Base-by-base conservation (phyloP, 1,140 invertebrate species). In the Drosophila orosa region DNA sequence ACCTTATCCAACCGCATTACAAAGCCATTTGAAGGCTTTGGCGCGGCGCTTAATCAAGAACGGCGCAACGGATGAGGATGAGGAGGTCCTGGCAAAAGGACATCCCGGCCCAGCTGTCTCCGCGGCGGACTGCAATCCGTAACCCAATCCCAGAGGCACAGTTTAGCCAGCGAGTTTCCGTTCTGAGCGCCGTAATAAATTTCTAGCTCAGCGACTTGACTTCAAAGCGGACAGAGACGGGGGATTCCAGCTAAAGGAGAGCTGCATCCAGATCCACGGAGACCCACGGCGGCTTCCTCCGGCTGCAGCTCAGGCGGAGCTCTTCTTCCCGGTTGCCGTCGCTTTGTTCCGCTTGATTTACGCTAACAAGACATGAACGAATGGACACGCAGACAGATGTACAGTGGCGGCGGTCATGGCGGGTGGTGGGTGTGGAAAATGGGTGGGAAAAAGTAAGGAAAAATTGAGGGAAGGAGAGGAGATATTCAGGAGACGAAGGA, bases 271-370 rank as follows among this genome's bases (percentile, higher is more conserved):
- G 50, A 35, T 55, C 57, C 65, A 24, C 12, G 58, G 68, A 66
- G 62, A 74, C 63, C 71, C 55, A 62, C 29, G n/a, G 17, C 39
- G 39, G 39, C 48, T 55, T 47, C 25, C 52, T 52, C 17, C 25
- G 45, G 60, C 44, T 45, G 44, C 61, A 33, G 45, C 37, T 55
- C 27, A 17, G 35, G 24, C 27, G 27, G 33, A 48, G n/a, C 55
- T 47, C 73, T 45, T 67, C 74, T 68, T 68, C 57, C 50, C 40
- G 74, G 37, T 8, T 87, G 82, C 75, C 55, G 65, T 76, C 79
- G 85, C 84, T 89, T 89, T 89, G 84, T 89, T 89, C 80, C 84
- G 84, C 84, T 89, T 89, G 84, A 89, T 89, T 89, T 89, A 89
- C 84, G 85, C 77, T 89, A 89, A 89, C 84, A 89, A 89, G 84